phyloP scores from a whole-genome alignment of 2,888 invertebrate genomes.

The Cosmopolites sordidus region DNA sequence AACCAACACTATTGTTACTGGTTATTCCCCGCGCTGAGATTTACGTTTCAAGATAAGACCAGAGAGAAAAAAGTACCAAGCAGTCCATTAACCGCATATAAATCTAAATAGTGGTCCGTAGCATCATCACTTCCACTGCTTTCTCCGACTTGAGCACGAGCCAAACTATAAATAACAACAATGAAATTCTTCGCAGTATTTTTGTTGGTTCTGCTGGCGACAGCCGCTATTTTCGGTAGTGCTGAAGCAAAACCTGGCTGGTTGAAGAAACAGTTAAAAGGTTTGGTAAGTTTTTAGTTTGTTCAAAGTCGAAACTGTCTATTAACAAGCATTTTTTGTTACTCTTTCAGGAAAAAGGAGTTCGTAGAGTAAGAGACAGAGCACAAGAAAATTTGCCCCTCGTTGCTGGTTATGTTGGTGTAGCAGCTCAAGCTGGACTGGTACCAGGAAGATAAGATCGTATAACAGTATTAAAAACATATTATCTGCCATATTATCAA shows the following conservation, averaged over 20 bases:
- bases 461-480: too few relatives aligned
- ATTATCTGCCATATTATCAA: too few relatives aligned
- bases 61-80: too few relatives aligned
- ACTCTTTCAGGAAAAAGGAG: conserved; percentile 31
- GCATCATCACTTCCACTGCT: too few relatives aligned
- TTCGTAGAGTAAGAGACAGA: conserved; percentile 26
- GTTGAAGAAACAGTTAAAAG: conserved; percentile 8
- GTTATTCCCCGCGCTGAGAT: too few relatives aligned
- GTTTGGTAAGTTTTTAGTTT: conserved; percentile 4
- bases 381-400: conserved; percentile 27
- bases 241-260: conserved; percentile 7
- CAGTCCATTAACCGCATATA: too few relatives aligned
- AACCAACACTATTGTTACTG: too few relatives aligned
- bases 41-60: too few relatives aligned
- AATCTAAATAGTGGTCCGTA: too few relatives aligned
- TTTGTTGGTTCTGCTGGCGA: background rate
- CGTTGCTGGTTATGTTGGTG: conserved; percentile 25
- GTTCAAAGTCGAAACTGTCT: too few relatives aligned
- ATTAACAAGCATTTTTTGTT: conserved; percentile 9
- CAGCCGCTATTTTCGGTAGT: background rate
- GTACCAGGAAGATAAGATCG: background rate
- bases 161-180: background rate
- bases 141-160: too few relatives aligned
- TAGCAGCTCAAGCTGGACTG: conserved; percentile 19
- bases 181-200: conserved; percentile 5